A percentile compares a stretch with the other conserved stretches of the same genome.
Evolutionary conservation across 1,140 invertebrate species (phyloP).

Genomic region (Solenopsis invicta): DNA sequence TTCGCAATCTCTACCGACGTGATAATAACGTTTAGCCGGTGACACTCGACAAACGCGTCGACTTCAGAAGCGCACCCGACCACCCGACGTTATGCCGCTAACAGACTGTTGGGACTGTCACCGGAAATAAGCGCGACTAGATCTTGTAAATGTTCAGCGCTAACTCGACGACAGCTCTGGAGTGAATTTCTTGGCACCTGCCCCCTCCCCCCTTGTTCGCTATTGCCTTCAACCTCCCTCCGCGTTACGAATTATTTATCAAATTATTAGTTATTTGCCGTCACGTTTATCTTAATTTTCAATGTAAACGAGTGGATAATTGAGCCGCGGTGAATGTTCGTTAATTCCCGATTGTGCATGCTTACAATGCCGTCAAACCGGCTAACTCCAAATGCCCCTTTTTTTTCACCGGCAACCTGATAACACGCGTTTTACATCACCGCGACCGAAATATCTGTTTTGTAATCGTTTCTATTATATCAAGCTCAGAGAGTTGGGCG

Average conservation of each 20-base stretch:
- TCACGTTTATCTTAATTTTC: constrained; percentile 10
- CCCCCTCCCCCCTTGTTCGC: too few relatives aligned
- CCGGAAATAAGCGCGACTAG: constrained; percentile 30
- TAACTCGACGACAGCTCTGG: constrained; percentile 4
- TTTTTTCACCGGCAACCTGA: neutral
- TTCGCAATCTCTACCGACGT: constrained; percentile 59
- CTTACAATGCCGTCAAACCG: neutral
- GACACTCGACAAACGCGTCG: constrained; percentile 53
- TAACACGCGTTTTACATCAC: neutral
- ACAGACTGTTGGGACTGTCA: neutral
- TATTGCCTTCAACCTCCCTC: too few relatives aligned
- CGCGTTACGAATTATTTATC: constrained; percentile 6
- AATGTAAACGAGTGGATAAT: neutral
- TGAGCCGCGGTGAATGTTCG: neutral
- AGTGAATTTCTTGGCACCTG: neutral
- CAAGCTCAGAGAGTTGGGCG: neutral
- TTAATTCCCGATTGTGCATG: neutral
- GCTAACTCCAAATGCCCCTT: neutral
- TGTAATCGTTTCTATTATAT: constrained; percentile 28
- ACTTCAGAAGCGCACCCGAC: constrained; percentile 19
- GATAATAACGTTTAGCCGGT: constrained; percentile 73
- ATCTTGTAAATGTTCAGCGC: constrained; percentile 31
- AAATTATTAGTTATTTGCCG: constrained; percentile 1
- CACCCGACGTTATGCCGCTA: neutral
- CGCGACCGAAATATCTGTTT: constrained; percentile 5